phyloP scores from a whole-genome alignment of 2,888 invertebrate species.

The Chironomus riparius region DNA sequence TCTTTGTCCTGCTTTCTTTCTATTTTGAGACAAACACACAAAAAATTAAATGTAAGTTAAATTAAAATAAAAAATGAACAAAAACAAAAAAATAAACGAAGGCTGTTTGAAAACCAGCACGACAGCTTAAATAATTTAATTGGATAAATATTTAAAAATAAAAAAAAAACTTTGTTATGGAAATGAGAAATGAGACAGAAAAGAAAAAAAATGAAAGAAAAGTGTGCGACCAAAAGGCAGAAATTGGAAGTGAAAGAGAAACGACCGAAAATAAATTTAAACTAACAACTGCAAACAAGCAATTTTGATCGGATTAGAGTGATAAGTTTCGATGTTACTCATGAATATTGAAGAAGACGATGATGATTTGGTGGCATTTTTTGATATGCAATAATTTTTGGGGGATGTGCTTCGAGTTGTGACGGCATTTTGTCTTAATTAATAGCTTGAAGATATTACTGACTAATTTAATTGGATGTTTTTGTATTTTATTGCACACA shows the following conservation, averaged over 20 bases:
- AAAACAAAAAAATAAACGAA: no score
- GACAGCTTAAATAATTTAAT: slow-evolving; percentile 14
- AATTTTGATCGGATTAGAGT: slow-evolving; percentile 27
- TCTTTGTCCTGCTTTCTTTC: not conserved
- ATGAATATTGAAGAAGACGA: slow-evolving; percentile 25
- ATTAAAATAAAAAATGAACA: no score
- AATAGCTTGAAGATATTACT: no score
- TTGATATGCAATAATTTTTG: not conserved
- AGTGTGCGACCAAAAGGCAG: not conserved
- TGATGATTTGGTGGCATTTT: slow-evolving; percentile 5
- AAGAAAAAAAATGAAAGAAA: not conserved
- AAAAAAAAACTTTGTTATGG: slow-evolving; percentile 16
- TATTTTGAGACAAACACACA: not conserved
- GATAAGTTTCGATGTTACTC: slow-evolving; percentile 26
- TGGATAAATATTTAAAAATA: slow-evolving; percentile 15
- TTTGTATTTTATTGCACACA: no score
- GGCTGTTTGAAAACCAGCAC: not conserved
- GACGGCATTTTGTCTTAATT: no score
- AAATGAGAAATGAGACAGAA: slow-evolving; percentile 1
- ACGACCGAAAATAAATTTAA: slow-evolving; percentile 7
- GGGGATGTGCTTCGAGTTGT: not conserved
- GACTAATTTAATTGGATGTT: no score
- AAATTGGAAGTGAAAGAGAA: not conserved
- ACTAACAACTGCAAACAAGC: slow-evolving; percentile 26
- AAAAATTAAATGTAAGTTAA: no score